Base-by-base conservation (phyloP, 2,888 invertebrate genomes). In the Andrena haemorrhoa region DNA sequence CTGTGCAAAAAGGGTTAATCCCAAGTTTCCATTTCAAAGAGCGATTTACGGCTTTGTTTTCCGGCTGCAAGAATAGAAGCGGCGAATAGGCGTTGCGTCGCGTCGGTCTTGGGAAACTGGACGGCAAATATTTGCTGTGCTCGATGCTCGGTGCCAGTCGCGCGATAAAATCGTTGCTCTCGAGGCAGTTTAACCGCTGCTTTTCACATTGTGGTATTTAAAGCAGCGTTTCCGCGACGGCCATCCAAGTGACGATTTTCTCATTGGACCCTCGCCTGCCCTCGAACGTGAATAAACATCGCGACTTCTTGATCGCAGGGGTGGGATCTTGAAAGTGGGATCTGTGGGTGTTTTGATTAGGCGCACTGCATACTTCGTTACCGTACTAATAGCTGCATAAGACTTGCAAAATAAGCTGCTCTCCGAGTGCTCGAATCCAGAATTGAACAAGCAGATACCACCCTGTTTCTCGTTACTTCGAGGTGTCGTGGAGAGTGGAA, bases 91-190 rank as follows among this genome's bases (percentile, higher is more conserved):
- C 12, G 53, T 33, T 6, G 41, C 58, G 47, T 4, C 6, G 2
- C 26, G 10, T 65, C 16, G 10, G 2, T 35, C 64, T 23, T 26
- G 31, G 41, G 35, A 51, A 73, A 83, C 56, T 83, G 74, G 65
- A 66, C 69, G 84, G 56, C 70, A 85, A 79, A 86, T 77, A 74
- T 85, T 79, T 74, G 64, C 29, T 8, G 63, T 31, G 29, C 63
- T 10, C 10, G 47, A n/a, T 10, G 16, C 31, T 20, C 63, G 63
- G 20, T 74, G 82, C 61, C 71, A 69, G 82, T 75, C 82, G 63
- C 61, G 71, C 61, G 82, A 82, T 81, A 81, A 81, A 81, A 75
- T 75, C 61, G 65, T 23, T 47, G 41, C 26, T 61, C 51, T 60
- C 33, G 53, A 41, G 41, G 23, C 64, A n/a, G 69, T 69, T 63